A percentile compares a stretch with the other conserved stretches of the same genome.
These are phyloP conservation scores for Atta texana DNA, from an alignment of 1,140 invertebrate genomes.

Conservation along the genomic window DNA sequence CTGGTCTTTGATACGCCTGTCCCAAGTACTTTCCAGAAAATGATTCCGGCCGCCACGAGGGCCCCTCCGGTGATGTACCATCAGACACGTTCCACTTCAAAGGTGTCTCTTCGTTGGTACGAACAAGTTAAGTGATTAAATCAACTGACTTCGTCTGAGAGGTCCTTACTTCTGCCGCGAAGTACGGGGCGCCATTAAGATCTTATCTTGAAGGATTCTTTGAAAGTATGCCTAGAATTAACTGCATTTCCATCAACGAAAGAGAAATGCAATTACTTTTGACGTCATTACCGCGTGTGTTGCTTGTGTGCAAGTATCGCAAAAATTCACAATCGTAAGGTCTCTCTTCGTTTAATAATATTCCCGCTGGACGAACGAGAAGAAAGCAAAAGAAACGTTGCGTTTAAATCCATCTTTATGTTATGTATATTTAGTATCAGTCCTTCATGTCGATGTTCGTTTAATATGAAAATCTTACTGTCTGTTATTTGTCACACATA, in stretches of 20 bases:
- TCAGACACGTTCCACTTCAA: slow-evolving; percentile 72
- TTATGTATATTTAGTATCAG: background rate
- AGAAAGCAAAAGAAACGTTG: background rate
- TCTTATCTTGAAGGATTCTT: slow-evolving; percentile 61
- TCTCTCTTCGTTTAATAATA: slow-evolving; percentile 25
- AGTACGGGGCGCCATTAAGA: slow-evolving; percentile 49
- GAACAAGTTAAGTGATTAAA: slow-evolving; percentile 72
- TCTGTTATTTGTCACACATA: slow-evolving; percentile 15
- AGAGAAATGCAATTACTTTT: slow-evolving; percentile 64
- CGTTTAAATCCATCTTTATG: background rate
- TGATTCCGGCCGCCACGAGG: slow-evolving; percentile 34
- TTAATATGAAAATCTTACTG: slow-evolving; percentile 23
- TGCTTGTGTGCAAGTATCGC: slow-evolving; percentile 20
- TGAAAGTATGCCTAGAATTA: slow-evolving; percentile 63
- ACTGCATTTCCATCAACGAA: slow-evolving; percentile 62
- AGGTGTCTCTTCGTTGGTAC: slow-evolving; percentile 67
- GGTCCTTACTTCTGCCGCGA: slow-evolving; percentile 36
- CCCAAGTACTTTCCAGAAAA: slow-evolving; percentile 74
- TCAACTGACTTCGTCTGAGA: slow-evolving; percentile 63
- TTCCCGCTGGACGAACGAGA: background rate
- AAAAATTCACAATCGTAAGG: slow-evolving; percentile 31
- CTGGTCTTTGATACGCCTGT: slow-evolving; percentile 69
- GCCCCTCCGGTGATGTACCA: slow-evolving; percentile 63
- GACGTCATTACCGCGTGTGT: slow-evolving; percentile 43
- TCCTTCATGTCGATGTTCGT: background rate